Evolutionary conservation across 2,113 vertebrate species (phyloP), one percentile per base, ranked within the genome.

Genomic region (Ptilonorhynchus violaceus): DNA sequence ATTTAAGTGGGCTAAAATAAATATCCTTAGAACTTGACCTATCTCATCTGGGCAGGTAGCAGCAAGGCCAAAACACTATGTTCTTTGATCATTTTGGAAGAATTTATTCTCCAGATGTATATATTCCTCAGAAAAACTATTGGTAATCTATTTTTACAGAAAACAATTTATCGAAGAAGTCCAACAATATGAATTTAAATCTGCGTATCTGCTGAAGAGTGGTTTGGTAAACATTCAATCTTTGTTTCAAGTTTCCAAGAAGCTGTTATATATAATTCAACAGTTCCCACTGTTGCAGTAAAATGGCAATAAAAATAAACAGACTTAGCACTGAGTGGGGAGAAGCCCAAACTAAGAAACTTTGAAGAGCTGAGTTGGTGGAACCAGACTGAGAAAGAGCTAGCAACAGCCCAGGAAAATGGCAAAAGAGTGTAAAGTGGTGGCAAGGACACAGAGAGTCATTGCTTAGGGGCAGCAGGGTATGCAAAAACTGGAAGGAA

Each of bases 231-330:
- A 92, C 24, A 93, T 64, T 88, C 64, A 80, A 4, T 67, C 72
- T 92, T 93, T 88, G n/a, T 90, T 92, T 92, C 53, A 74, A 66
- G 66, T 94, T 96, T 90, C 63, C 78, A 93, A 83, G 63, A 93
- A 95, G 42, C 11, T 66, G 59, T 83, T 84, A 50, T 62, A 53
- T 68, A 69, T 88, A 93, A 93, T 85, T 88, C 49, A 95, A 66
- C 66, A 83, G 50, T 84, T 86, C n/a, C 41, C 33, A 63, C n/a
- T 68, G 39, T 68, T 82, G 35, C 85, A 53, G 56, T 33, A 60
- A 82, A 67, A 78, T 4, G 13, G 16, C 20, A 81, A 33, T 46
- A 82, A 76, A 67, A 62, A 90, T 79, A 90, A 93, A 58, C 44
- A 83, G 53, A 56, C 49, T 64, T 64, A 76, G 20, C 49, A 52